Evolutionary conservation across 1,140 invertebrate genomes (phyloP).

Genomic region (Hyposmocoma kahamanoa): DNA sequence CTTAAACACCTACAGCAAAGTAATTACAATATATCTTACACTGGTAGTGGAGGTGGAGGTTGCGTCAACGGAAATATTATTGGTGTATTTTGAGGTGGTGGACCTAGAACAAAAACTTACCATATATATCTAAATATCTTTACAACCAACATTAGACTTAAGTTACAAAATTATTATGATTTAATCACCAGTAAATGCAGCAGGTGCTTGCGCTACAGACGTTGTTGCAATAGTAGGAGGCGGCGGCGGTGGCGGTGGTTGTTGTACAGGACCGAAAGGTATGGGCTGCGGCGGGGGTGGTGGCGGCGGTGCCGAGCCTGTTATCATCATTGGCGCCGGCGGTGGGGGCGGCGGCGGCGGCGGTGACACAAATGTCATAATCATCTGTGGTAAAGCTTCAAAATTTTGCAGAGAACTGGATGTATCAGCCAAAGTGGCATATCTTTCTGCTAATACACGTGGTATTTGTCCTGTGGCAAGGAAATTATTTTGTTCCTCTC

Average conservation of each 20-base stretch:
- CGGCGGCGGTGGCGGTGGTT: conserved; percentile 10
- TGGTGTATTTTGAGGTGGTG: neutral
- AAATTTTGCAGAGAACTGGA: neutral
- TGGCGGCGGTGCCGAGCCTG: conserved; percentile 11
- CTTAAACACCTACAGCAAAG: too few species aligned
- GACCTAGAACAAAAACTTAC: neutral
- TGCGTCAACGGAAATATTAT: neutral
- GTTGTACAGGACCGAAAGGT: conserved; percentile 1
- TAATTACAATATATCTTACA: conserved; percentile 1
- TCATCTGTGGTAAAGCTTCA: neutral
- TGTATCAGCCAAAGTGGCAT: conserved; percentile 30
- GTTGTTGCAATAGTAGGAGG: conserved; percentile 1
- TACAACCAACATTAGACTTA: too few species aligned
- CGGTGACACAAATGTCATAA: neutral
- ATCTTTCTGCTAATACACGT: conserved; percentile 30
- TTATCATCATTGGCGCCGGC: conserved; percentile 13
- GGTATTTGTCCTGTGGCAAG: conserved; percentile 33
- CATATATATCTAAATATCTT: too few species aligned
- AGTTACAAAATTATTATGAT: too few species aligned
- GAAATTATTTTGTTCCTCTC: conserved; percentile 44
- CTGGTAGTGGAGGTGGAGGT: neutral
- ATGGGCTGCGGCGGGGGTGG: conserved; percentile 6
- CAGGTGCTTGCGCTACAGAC: neutral
- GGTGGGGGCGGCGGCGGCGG: conserved; percentile 11
- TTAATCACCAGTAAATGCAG: neutral